Conservation (phyloP, 2,797 vertebrate genomes). For the Sebastes diploproa region DNA sequence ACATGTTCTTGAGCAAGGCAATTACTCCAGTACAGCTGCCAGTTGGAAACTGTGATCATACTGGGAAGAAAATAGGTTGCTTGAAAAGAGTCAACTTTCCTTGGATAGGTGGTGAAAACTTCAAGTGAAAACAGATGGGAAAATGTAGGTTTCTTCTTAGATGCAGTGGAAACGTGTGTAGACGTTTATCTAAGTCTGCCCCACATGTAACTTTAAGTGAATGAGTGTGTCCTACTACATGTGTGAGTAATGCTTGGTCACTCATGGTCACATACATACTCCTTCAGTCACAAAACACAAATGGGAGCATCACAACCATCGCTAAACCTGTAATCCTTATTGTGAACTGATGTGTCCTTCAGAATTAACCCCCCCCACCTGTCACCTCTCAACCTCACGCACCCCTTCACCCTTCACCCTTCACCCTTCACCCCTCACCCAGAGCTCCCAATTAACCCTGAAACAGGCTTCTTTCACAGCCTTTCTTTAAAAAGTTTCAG, state of each 20-base stretch:
- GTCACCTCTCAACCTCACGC: slow-evolving; percentile 4
- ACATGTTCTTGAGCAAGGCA: neutral
- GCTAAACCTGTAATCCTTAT: slow-evolving; percentile 6
- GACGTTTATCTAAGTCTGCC: neutral
- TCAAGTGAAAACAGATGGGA: neutral
- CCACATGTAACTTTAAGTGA: neutral
- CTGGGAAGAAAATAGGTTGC: neutral
- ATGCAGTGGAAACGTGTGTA: neutral
- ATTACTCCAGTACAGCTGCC: neutral
- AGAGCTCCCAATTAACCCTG: slow-evolving; percentile 23
- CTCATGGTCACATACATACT: neutral
- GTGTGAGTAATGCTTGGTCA: neutral
- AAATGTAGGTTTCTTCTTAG: neutral
- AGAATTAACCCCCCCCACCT: neutral
- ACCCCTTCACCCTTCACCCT: neutral
- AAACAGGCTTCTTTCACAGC: neutral
- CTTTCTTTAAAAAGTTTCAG: neutral
- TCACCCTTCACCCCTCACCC: neutral
- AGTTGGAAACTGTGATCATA: neutral
- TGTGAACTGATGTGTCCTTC: slow-evolving; percentile 14
- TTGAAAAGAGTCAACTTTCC: neutral
- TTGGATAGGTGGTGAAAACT: neutral
- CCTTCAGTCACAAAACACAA: slow-evolving; percentile 2
- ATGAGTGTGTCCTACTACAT: neutral
- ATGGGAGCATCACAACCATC: neutral